Evolutionary conservation across 23 tunicate species (phyloP).

Genomic region (Phallusia fumigata): DNA sequence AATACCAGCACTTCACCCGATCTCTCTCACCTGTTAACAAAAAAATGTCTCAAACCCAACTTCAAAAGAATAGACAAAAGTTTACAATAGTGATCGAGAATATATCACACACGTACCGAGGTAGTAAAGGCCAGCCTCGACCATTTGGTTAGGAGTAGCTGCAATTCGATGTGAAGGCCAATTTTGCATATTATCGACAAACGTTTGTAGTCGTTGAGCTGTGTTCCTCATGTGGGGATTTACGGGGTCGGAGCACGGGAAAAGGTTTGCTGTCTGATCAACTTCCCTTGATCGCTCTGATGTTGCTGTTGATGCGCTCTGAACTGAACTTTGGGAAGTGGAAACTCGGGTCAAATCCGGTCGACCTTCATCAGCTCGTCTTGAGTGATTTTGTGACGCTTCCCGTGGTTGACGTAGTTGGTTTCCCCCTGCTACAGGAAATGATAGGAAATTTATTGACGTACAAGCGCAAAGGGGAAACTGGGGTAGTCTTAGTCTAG

Average conservation of each 20-base stretch:
- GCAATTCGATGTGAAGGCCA: conserved; percentile 28
- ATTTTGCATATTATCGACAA: conserved; percentile 10
- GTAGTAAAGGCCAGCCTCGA: conserved; percentile 39
- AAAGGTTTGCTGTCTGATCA: neutral
- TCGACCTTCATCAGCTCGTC: neutral
- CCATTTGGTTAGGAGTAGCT: conserved; percentile 36
- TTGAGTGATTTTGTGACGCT: neutral
- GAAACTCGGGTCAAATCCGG: neutral
- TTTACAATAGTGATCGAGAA: neutral
- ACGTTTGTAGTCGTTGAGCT: conserved; percentile 26
- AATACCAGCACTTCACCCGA: conserved; percentile 1
- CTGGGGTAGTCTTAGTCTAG: too few relatives aligned
- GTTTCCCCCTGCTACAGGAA: neutral
- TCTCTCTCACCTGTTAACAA: neutral
- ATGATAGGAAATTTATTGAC: neutral
- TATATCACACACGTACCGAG: conserved; percentile 20
- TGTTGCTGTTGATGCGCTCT: neutral
- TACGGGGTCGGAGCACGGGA: conserved; percentile 34
- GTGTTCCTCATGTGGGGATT: conserved; percentile 41
- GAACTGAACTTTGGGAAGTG: neutral
- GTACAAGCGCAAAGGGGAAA: too few relatives aligned
- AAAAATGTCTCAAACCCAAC: neutral
- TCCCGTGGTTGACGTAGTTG: neutral
- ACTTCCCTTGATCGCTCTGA: neutral
- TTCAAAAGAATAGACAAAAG: neutral